Base-by-base conservation (phyloP, 2,113 vertebrate genomes). In the Phylloscopus trochiloides region DNA sequence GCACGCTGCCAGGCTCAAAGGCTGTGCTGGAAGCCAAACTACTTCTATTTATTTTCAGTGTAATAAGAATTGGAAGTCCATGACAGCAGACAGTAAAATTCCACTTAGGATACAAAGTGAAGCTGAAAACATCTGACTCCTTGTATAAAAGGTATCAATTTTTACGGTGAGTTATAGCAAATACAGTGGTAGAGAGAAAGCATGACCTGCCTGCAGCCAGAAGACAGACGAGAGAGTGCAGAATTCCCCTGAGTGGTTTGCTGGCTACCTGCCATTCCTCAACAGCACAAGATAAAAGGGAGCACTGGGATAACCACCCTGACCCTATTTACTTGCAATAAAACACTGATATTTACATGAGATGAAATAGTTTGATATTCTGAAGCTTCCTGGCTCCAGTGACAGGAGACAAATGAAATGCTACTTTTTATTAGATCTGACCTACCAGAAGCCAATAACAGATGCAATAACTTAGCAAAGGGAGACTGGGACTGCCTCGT, bases 191-290 rank as follows among this genome's bases (percentile, higher is more conserved):
- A 26, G 75, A 73, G 50, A 57, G 63, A 65, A 92, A 73, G 42
- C 86, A 73, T 3, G 29, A 75, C 57, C n/a, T 90, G 54, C 82
- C 45, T 70, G 66, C 78, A 79, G 59, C 32, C 82, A 21, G 31
- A 70, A 88, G 88, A 73, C 24, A 78, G 66, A 84, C 0, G 1
- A 50, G 48, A 78, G 78, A 73, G 28, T 17, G 19, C 65, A 78
- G 79, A 61, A 80, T 77, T 92, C 72, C 68, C 76, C 67, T 0
- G 4, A 94, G 91, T 86, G 86, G 31, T 91, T 96, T 91, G 70
- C 61, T 96, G 91, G 83, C 88, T 71, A 48, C 52, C 31, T 92
- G 95, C 95, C 94, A 94, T 71, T 92, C 65, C 52, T 80, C 72
- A 81, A 67, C 6, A 19, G 76, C 59, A 78, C 52, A 68, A 68